A percentile compares a stretch with the other conserved stretches of the same genome.
Conservation (phyloP, 2,888 invertebrate genomes). For the Apantesis nais region DNA sequence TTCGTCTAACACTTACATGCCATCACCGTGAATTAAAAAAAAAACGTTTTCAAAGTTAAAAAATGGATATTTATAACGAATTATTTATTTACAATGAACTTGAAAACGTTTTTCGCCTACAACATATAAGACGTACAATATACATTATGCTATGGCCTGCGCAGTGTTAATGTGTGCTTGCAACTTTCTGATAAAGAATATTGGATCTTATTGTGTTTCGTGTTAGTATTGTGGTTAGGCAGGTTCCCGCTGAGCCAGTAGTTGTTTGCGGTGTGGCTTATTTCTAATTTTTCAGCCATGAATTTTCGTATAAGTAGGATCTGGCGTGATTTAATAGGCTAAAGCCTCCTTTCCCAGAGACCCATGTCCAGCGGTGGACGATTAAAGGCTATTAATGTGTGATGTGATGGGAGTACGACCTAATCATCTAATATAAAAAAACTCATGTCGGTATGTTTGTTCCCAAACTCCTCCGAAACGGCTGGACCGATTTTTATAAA, state of each 20-base stretch:
- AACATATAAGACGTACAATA: conserved; percentile 23
- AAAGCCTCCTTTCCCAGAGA: too few species aligned
- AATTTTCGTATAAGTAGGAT: background rate
- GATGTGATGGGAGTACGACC: too few species aligned
- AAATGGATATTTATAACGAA: background rate
- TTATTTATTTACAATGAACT: background rate
- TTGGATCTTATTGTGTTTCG: background rate
- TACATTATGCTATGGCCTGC: conserved; percentile 33
- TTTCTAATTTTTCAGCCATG: background rate
- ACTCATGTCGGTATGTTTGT: too few species aligned
- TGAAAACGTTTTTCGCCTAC: conserved; percentile 32
- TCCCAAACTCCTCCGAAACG: too few species aligned
- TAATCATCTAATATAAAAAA: too few species aligned
- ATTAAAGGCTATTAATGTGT: too few species aligned
- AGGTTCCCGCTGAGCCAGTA: background rate
- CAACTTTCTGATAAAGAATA: conserved; percentile 8
- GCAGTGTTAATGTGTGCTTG: conserved; percentile 18
- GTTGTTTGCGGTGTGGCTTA: background rate
- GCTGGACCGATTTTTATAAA: too few species aligned
- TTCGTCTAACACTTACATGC: conserved; percentile 36
- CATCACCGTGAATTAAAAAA: conserved; percentile 41
- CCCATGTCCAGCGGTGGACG: too few species aligned
- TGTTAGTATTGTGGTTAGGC: background rate
- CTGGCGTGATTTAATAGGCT: too few species aligned
- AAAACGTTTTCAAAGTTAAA: conserved; percentile 33